A percentile compares a stretch with the other conserved stretches of the same genome.
Evolutionary conservation across 2,888 invertebrate genomes (phyloP).

Genomic region (Zygaena filipendulae): DNA sequence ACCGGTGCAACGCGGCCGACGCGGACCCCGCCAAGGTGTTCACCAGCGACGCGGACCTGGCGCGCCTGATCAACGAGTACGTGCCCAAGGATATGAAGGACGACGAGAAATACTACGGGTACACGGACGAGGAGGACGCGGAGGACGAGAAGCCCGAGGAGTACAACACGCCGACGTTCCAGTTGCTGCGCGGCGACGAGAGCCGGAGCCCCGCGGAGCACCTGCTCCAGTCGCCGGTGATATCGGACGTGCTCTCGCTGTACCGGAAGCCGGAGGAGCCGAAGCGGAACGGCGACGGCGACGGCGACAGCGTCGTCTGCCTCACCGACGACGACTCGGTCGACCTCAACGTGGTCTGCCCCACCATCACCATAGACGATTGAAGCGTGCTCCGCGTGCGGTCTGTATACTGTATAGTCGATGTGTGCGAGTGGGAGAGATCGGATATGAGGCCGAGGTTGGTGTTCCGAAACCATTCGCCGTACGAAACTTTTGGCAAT

Average conservation of each 20-base stretch:
- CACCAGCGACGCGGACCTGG: constrained; percentile 37
- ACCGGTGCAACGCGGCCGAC: constrained; percentile 45
- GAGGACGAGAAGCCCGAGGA: constrained; percentile 20
- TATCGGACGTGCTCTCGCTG: constrained; percentile 52
- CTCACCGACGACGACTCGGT: constrained; percentile 35
- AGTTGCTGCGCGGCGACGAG: constrained; percentile 16
- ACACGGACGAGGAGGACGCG: constrained; percentile 38
- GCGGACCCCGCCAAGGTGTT: constrained; percentile 48
- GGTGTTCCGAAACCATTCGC: too few relatives aligned
- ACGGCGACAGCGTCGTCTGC: constrained; percentile 22
- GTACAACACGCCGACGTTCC: constrained; percentile 14
- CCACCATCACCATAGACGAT: constrained; percentile 39
- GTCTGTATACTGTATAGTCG: not conserved
- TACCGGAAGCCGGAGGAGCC: constrained; percentile 23
- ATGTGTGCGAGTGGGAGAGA: constrained; percentile 4
- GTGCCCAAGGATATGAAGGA: constrained; percentile 47
- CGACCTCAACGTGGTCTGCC: constrained; percentile 24
- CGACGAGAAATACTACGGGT: constrained; percentile 52
- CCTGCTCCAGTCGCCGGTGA: constrained; percentile 44
- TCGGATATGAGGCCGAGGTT: too few relatives aligned
- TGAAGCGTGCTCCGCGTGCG: too few relatives aligned
- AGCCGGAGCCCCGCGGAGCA: constrained; percentile 28
- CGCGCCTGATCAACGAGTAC: constrained; percentile 39
- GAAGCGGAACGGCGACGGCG: constrained; percentile 6
- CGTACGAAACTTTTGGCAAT: too few relatives aligned